Percentiles rank a stretch among this genome's conserved stretches.
Conservation (phyloP, 2,113 vertebrate species). For the Poicephalus meyeri region DNA sequence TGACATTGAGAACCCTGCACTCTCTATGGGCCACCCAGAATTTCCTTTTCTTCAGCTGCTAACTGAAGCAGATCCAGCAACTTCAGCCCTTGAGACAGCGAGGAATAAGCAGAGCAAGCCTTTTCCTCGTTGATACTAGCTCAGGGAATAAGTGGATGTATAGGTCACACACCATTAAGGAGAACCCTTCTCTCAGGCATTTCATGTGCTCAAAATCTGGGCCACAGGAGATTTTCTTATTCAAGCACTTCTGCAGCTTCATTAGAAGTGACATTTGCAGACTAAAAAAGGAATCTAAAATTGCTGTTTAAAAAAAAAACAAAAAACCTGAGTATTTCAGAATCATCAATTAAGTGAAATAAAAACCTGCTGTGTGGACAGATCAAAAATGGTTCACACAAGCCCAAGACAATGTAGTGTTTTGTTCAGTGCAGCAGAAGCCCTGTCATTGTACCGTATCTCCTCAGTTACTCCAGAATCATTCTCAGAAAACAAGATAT, state of each 20-base stretch:
- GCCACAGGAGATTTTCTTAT: background rate
- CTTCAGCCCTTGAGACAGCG: constrained; percentile 6
- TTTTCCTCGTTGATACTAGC: background rate
- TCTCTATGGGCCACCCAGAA: background rate
- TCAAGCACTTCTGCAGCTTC: constrained; percentile 15
- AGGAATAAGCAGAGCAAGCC: background rate
- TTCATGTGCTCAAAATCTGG: background rate
- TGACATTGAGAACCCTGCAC: background rate
- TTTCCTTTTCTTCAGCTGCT: constrained; percentile 2
- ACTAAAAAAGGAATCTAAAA: background rate
- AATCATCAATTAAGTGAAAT: background rate
- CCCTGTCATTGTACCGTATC: background rate
- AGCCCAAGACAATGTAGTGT: background rate
- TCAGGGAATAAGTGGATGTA: constrained; percentile 27
- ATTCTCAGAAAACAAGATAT: background rate
- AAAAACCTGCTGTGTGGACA: background rate
- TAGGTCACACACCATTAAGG: constrained; percentile 43
- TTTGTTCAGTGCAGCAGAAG: fast-evolving
- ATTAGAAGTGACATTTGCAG: background rate
- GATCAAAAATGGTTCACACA: background rate
- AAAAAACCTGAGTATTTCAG: background rate
- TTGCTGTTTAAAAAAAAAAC: background rate
- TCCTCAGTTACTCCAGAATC: background rate
- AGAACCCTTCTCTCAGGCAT: background rate
- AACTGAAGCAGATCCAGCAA: constrained; percentile 19